Percentiles rank a stretch among this genome's conserved stretches.
Conservation (phyloP, 2,113 vertebrate species). For the Pseudorhombus dupliciocellatus region DNA sequence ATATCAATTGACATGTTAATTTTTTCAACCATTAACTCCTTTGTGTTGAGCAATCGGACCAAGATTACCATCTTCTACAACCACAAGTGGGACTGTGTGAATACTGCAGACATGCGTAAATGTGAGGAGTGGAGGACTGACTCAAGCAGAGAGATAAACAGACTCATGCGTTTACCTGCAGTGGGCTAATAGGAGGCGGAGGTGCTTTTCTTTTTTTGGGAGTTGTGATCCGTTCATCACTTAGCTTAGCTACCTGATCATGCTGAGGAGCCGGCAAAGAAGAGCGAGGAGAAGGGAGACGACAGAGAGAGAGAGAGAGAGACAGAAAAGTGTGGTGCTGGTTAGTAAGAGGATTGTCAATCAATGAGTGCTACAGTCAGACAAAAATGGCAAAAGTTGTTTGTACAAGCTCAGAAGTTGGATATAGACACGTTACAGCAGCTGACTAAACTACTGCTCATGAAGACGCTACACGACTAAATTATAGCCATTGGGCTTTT, state of each 20-base stretch:
- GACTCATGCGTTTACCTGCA: constrained; percentile 88
- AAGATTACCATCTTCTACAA: background rate
- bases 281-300: constrained; percentile 42
- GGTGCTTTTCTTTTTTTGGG: constrained; percentile 99
- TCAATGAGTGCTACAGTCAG: constrained; percentile 30
- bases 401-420: constrained; percentile 11
- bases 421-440: constrained; percentile 3
- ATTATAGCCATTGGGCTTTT: background rate
- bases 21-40: background rate
- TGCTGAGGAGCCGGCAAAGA: constrained; percentile 89
- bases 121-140: constrained; percentile 31
- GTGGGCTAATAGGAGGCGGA: constrained; percentile 95
- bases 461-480: background rate
- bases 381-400: constrained; percentile 26
- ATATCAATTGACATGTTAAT: background rate
- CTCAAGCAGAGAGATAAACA: constrained; percentile 34
- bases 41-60: constrained; percentile 1
- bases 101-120: constrained; percentile 39
- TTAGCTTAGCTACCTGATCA: constrained; percentile 96
- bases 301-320: constrained; percentile 46
- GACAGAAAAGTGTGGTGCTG: constrained; percentile 51
- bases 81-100: background rate
- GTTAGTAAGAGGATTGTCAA: constrained; percentile 70
- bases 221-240: constrained; percentile 96
- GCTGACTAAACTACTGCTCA: constrained; percentile 7